phyloP scores from a whole-genome alignment of 2,888 invertebrate species.

The Koerneria pararmatus region DNA sequence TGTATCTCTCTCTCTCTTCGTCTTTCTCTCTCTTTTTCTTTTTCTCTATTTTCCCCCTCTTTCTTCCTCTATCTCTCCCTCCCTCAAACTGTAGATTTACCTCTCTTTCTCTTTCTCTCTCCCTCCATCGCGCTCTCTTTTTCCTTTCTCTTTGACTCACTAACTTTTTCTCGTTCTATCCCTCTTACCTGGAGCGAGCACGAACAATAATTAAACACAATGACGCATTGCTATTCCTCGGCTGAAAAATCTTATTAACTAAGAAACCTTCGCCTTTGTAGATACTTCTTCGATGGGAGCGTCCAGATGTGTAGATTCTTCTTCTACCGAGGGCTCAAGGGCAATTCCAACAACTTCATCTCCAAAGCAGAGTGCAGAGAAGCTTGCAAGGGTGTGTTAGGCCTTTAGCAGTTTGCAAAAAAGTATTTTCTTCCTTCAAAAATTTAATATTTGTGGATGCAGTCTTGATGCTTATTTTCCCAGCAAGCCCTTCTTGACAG shows the following conservation, averaged over 20 bases:
- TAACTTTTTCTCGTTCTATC: no score
- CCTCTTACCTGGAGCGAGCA: no score
- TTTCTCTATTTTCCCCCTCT: constrained; percentile 2
- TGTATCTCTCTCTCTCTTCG: no score
- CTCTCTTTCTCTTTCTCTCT: no score
- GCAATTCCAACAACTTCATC: constrained; percentile 52
- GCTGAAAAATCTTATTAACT: no score
- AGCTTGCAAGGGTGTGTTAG: constrained; percentile 41
- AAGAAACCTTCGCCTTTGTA: background rate
- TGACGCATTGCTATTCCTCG: no score
- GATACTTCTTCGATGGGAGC: constrained; percentile 48
- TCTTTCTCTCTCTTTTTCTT: no score
- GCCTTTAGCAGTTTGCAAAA: background rate
- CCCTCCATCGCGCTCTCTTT: background rate
- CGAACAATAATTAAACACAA: no score
- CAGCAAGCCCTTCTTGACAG: no score
- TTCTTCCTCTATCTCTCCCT: background rate
- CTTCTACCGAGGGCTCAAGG: constrained; percentile 46
- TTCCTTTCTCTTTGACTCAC: no score
- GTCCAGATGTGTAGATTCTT: constrained; percentile 32
- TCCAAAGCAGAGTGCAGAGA: constrained; percentile 44
- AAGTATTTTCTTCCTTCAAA: background rate
- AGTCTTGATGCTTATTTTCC: no score
- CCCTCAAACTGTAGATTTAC: no score
- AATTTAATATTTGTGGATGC: background rate